Evolutionary conservation across 2,797 vertebrate species (phyloP), one percentile per base, ranked within the genome.

Genomic region (Microchirus variegatus): DNA sequence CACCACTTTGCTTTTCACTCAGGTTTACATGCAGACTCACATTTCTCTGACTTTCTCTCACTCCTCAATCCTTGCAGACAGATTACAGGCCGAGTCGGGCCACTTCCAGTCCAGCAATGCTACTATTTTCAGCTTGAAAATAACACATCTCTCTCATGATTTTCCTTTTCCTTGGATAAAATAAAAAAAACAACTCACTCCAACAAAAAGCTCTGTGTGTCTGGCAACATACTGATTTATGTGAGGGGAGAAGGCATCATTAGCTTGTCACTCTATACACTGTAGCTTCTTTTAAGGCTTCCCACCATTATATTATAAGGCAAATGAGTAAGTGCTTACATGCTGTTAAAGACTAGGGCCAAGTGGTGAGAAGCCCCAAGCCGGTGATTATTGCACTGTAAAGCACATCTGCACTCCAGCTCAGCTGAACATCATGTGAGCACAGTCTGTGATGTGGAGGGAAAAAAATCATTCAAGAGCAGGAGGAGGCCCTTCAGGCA

Each of bases 271-370:
- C 84, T 88, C 83, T 86, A 87, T 91, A 90, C 91, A 92, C 87
- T 75, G 3, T 12, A 78, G 65, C 69, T 83, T 80, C 86, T 90
- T 91, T 92, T 83, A 91, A 90, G 86, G 87, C 83, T 85, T 67
- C 77, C 85, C 81, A 90, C 86, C 81, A 71, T 93, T 81, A 84
- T 82, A 92, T 93, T 92, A 93, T 86, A 80, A 90, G 89, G 82
- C 83, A 89, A 92, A 93, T 92, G 90, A 92, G 86, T 90, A 90
- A 91, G 92, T 90, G 91, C 91, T 93, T 94, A 92, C 91, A 92
- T 81, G 90, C 88, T 89, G 88, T 89, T 91, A 91, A 91, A 88
- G 87, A 87, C 85, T 70, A 66, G 86, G 87, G 87, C 80, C 38
- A 85, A 90, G 87, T 70, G 47, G 86, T 49, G 82, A 91, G 89